These are phyloP conservation scores for Spermophilus dauricus DNA, from an alignment of 2,113 vertebrate genomes.

Conservation along the genomic window DNA sequence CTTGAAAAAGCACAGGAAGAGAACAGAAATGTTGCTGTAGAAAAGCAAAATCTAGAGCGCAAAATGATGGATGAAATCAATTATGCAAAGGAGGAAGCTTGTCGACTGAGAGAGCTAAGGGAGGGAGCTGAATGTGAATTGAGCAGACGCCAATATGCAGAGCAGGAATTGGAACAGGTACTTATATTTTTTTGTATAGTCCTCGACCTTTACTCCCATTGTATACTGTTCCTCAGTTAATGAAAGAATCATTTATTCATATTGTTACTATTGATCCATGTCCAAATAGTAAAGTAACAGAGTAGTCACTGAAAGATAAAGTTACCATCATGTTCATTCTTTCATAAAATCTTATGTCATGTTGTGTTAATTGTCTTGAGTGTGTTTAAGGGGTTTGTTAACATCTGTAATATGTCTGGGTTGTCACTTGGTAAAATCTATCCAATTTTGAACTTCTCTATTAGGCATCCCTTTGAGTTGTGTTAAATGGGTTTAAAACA, in stretches of 20 bases:
- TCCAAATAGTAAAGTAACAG: background rate
- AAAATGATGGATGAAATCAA: conserved; percentile 99
- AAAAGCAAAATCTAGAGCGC: conserved; percentile 98
- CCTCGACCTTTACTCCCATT: background rate
- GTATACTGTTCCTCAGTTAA: background rate
- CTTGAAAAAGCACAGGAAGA: conserved; percentile 99
- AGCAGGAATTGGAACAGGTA: conserved; percentile 98
- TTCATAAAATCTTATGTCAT: background rate
- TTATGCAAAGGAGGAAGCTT: conserved; percentile 96
- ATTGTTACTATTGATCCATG: conserved; percentile 9
- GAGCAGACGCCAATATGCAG: conserved; percentile 97
- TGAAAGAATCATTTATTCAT: background rate
- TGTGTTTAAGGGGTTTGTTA: background rate
- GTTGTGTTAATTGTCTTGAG: background rate
- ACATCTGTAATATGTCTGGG: background rate
- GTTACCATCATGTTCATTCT: background rate
- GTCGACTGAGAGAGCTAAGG: conserved; percentile 94
- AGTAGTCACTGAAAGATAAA: conserved; percentile 22
- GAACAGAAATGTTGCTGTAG: conserved; percentile 97
- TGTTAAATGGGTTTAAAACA: conserved; percentile 29
- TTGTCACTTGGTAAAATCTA: background rate
- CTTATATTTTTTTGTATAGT: background rate
- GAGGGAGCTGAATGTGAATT: conserved; percentile 97
- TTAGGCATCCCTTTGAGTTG: conserved; percentile 25
- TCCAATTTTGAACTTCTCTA: conserved; percentile 37